Evolutionary conservation across 2,113 vertebrate species (phyloP).

Genomic region (Sapayoa aenigma): DNA sequence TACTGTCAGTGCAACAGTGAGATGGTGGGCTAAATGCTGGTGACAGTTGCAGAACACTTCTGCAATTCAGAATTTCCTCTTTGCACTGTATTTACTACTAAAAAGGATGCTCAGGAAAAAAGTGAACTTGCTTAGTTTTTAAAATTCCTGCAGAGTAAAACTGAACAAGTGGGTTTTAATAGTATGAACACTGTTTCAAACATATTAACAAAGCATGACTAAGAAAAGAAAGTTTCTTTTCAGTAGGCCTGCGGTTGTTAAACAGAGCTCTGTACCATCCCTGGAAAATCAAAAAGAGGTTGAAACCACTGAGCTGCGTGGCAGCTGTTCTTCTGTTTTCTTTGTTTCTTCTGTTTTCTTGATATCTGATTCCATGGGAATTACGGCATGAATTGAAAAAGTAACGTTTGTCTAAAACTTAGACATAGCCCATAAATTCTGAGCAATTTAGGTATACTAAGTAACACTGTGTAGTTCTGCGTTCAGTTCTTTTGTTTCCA

Average conservation of each 20-base stretch:
- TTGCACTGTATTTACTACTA: background rate
- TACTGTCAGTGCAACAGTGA: background rate
- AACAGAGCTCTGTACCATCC: background rate
- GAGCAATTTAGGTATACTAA: background rate
- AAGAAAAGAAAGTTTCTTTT: constrained; percentile 38
- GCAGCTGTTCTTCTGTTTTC: background rate
- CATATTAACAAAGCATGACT: background rate
- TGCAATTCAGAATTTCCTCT: background rate
- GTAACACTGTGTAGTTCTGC: background rate
- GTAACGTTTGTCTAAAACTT: background rate
- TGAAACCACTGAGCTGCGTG: background rate
- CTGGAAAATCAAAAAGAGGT: background rate
- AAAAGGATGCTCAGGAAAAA: background rate
- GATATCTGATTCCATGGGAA: background rate
- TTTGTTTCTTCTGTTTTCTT: background rate
- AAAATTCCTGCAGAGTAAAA: background rate
- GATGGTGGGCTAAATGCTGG: background rate
- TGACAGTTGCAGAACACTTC: background rate
- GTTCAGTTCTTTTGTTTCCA: background rate
- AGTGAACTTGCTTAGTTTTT: background rate
- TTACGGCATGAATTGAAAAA: background rate
- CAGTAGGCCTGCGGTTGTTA: background rate
- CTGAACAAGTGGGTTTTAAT: background rate
- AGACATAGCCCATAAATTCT: background rate
- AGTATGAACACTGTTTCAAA: background rate